Evolutionary conservation across 2,888 invertebrate species (phyloP).

Genomic region (Pachymerium ferrugineum): DNA sequence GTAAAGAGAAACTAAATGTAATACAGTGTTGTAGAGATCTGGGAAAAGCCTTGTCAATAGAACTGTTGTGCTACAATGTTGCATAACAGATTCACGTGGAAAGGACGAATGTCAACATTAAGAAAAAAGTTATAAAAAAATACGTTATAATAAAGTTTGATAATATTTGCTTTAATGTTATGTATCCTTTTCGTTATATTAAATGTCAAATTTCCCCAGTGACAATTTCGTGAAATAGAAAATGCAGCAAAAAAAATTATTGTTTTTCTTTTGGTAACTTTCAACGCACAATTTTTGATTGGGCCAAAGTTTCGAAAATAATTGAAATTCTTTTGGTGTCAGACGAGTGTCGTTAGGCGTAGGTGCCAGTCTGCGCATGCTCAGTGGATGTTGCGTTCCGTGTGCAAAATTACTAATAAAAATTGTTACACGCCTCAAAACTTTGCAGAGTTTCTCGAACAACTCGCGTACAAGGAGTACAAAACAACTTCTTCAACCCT

Average conservation of each 20-base stretch:
- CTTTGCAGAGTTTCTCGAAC: not conserved
- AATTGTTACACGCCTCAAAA: not conserved
- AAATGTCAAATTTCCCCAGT: too few species aligned
- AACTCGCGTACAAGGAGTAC: not conserved
- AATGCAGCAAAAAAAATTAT: too few species aligned
- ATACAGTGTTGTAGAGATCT: not conserved
- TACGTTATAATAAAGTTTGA: too few species aligned
- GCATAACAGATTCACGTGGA: too few species aligned
- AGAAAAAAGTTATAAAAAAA: too few species aligned
- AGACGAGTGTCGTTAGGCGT: not conserved
- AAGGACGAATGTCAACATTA: too few species aligned
- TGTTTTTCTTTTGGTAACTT: too few species aligned
- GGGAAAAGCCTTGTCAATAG: not conserved
- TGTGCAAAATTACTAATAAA: not conserved
- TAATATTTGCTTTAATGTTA: too few species aligned
- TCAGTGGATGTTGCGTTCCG: not conserved
- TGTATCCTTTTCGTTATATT: too few species aligned
- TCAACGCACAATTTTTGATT: too few species aligned
- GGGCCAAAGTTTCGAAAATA: not conserved
- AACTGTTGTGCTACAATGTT: too few species aligned
- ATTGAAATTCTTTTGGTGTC: not conserved
- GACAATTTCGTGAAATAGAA: too few species aligned
- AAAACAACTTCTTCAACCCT: not conserved
- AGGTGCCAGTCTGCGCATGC: not conserved
- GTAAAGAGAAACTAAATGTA: not conserved